Base-by-base conservation (phyloP, 2,797 vertebrate genomes). In the Salarias fasciatus region DNA sequence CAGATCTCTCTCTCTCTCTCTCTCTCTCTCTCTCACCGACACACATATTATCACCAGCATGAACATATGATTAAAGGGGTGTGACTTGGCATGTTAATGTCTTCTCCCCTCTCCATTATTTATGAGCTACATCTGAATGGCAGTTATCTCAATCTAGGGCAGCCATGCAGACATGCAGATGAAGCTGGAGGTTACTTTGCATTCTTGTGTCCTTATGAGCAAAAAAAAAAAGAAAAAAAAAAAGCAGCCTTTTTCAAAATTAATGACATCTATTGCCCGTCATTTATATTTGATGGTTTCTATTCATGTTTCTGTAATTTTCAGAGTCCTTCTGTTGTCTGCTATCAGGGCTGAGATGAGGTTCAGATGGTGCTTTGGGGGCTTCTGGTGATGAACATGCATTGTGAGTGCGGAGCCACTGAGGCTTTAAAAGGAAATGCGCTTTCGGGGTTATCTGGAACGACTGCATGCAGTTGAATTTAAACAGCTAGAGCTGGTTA, bases 81-180 rank as follows among this genome's bases (percentile, higher is more conserved):
- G 87, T 86, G 87, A 83, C 81, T 84, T 52, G 53, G 86, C 84
- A 85, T 87, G 73, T 79, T 86, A 89, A 86, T 78, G 75, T 31
- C 2, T 18, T 50, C 64, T 42, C 8, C 56, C 51, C 31, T 36
- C 63, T 86, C 57, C 89, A 88, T 91, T 86, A 88, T 90, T 83
- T 85, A 90, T 88, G 86, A 80, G 77, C 28, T 29, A 18, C 41
- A 67, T 82, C 59, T 83, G 77, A 82, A 85, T 79, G 48, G 75
- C 41, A 55, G 55, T 82, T 71, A 79, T 88, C 81, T 80, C 54
- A 41, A 72, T 83, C 52, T 76, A 40, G 59, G 63, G 18, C 62
- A 62, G 61, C 28, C 47, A 72, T 83, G 81, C 60, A 84, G 78
- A 82, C 47, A 72, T 83, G 81, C 60, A 84, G 78, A 82, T 83